Conservation (phyloP, 1,140 invertebrate species). For the Drosophila truncata region DNA sequence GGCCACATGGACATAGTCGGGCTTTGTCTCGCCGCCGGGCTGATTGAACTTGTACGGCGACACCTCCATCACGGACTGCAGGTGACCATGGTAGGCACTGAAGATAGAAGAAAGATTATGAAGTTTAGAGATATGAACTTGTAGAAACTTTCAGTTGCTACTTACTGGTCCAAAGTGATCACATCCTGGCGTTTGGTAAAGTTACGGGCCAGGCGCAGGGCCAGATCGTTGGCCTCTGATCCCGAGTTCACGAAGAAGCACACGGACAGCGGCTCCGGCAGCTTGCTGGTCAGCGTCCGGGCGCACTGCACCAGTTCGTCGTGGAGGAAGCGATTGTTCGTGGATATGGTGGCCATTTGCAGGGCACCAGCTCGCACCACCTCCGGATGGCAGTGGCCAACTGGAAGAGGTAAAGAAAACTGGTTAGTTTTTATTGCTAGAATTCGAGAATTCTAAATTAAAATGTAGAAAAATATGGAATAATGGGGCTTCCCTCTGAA, state of each 20-base stretch:
- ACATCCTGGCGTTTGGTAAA: conserved; percentile 96
- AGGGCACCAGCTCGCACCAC: conserved; percentile 95
- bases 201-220: conserved; percentile 94
- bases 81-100: conserved; percentile 99
- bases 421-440: not conserved
- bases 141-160: conserved; percentile 47
- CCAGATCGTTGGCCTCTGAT: conserved; percentile 99
- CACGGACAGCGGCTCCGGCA: conserved; percentile 93
- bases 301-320: conserved; percentile 97
- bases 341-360: conserved; percentile 96
- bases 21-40: conserved; percentile 91
- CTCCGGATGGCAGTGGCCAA: conserved; percentile 98
- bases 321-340: conserved; percentile 98
- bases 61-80: conserved; percentile 97
- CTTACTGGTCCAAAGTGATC: conserved; percentile 98
- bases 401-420: conserved; percentile 86
- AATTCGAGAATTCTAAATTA: not conserved
- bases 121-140: not conserved
- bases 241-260: conserved; percentile 99
- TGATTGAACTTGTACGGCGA: conserved; percentile 99
- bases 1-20: conserved; percentile 97
- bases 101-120: conserved; percentile 53
- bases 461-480: not conserved
- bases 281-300: conserved; percentile 91
- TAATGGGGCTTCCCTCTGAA: not conserved